Evolutionary conservation across 1,140 invertebrate genomes (phyloP).

Genomic region (Neodiprion pinetum): DNA sequence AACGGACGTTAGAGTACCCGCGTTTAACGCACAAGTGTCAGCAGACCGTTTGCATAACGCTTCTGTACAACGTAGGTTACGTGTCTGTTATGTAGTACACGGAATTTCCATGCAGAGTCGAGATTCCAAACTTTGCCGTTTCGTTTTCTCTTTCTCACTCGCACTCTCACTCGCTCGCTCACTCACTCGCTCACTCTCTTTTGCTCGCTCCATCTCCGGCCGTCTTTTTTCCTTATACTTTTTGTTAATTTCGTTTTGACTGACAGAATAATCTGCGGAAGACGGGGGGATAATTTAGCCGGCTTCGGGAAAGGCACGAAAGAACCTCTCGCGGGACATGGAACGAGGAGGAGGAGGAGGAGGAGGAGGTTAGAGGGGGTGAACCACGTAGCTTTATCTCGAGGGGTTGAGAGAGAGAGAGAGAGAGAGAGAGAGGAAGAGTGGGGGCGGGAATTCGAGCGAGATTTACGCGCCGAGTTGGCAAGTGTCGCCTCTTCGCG

Average conservation of each 20-base stretch:
- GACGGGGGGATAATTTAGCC: slow-evolving; percentile 35
- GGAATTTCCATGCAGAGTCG: slow-evolving; percentile 6
- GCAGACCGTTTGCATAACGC: too few relatives aligned
- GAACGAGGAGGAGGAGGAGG: neutral
- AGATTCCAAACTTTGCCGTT: neutral
- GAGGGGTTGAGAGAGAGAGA: neutral
- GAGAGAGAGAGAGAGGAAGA: neutral
- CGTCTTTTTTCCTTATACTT: slow-evolving; percentile 8
- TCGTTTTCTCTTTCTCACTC: neutral
- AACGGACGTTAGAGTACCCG: neutral
- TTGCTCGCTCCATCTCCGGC: slow-evolving; percentile 10
- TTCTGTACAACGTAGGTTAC: too few relatives aligned
- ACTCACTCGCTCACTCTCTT: slow-evolving; percentile 6
- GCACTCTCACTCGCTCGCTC: slow-evolving; percentile 5
- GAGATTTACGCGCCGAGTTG: slow-evolving; percentile 4
- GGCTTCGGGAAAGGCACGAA: slow-evolving; percentile 18
- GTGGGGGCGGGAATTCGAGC: neutral
- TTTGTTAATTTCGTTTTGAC: slow-evolving; percentile 39
- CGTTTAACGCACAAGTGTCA: neutral
- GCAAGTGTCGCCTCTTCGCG: neutral
- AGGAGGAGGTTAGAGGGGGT: neutral
- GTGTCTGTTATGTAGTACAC: neutral
- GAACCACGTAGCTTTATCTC: neutral
- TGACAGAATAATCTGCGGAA: slow-evolving; percentile 33
- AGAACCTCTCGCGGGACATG: neutral